phyloP scores from a whole-genome alignment of 2,113 vertebrate genomes.

The Glareola pratincola region DNA sequence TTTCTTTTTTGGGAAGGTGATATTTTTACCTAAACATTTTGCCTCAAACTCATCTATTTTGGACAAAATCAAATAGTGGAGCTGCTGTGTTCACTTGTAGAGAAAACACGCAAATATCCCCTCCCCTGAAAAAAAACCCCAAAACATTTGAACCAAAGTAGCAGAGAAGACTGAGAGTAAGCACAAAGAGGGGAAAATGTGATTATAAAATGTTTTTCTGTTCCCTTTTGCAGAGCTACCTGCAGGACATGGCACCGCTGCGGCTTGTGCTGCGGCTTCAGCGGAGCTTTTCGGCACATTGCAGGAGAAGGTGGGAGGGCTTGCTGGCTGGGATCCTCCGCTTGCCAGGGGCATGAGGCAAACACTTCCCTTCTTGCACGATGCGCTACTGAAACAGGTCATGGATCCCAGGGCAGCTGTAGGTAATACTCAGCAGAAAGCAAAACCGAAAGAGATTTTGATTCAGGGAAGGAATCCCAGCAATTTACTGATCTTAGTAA shows the following conservation, averaged over 20 bases:
- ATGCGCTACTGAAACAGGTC: background rate
- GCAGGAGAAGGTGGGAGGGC: background rate
- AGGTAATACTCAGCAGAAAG: background rate
- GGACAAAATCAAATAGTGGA: background rate
- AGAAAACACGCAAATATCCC: background rate
- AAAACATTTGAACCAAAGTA: background rate
- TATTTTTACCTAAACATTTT: background rate
- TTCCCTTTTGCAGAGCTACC: background rate
- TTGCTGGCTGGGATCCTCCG: background rate
- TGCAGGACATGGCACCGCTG: fast-evolving
- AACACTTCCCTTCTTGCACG: background rate
- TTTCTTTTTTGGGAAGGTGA: background rate
- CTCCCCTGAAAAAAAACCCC: background rate
- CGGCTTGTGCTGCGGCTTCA: background rate
- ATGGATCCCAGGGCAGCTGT: background rate
- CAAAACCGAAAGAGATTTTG: background rate
- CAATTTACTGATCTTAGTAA: background rate
- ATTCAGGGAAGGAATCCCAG: background rate
- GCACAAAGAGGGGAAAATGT: background rate
- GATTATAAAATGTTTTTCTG: background rate
- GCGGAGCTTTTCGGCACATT: fast-evolving
- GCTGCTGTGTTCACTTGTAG: background rate
- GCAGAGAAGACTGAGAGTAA: background rate
- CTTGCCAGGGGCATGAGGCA: background rate
- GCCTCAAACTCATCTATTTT: background rate